Evolutionary conservation across 2,888 invertebrate species (phyloP).

Genomic region (Steinernema hermaphroditum): DNA sequence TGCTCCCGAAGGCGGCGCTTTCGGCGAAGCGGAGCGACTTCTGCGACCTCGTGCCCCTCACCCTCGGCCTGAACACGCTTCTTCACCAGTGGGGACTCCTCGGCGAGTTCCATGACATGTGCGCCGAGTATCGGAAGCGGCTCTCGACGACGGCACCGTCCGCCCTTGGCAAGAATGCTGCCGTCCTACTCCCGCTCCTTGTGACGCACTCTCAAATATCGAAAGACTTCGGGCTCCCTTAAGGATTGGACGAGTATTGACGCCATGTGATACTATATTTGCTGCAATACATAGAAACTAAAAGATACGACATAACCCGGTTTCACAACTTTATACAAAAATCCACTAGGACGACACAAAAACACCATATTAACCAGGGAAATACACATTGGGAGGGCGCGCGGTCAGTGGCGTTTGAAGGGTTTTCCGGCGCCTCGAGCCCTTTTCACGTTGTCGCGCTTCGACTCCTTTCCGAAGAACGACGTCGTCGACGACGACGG

Average conservation of each 20-base stretch:
- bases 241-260: neutral
- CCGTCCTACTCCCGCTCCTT: neutral
- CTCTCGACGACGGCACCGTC: neutral
- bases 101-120: conserved; percentile 22
- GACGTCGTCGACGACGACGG: conserved; percentile 8
- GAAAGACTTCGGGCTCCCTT: conserved; percentile 21
- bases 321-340: too few relatives aligned
- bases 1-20: conserved; percentile 1
- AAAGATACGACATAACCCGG: too few relatives aligned
- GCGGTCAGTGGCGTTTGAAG: conserved; percentile 6
- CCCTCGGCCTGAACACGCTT: conserved; percentile 11
- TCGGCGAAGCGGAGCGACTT: neutral
- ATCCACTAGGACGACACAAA: too few relatives aligned
- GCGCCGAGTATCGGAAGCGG: conserved; percentile 13
- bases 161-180: neutral
- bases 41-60: conserved; percentile 18
- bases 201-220: conserved; percentile 9
- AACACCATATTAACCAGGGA: too few relatives aligned
- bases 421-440: neutral
- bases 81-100: conserved; percentile 13
- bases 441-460: neutral
- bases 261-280: neutral
- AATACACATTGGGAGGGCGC: too few relatives aligned
- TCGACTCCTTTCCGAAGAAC: neutral
- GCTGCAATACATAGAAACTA: too few relatives aligned